Evolutionary conservation across 1,140 invertebrate genomes (phyloP), one percentile per base, ranked within the genome.

Genomic region (Drosophila pruinosa): DNA sequence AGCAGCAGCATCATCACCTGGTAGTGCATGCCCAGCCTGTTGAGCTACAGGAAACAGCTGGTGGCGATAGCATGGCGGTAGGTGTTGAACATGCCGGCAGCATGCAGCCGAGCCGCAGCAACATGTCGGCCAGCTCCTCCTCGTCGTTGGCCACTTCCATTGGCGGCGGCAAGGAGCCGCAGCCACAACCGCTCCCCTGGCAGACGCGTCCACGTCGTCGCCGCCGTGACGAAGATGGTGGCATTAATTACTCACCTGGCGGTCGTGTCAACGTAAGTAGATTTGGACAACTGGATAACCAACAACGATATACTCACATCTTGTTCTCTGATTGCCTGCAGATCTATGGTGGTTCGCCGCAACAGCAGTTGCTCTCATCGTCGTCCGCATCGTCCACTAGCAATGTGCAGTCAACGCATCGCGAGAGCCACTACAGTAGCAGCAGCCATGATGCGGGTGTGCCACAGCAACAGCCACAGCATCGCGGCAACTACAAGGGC

Each of bases 401-500:
- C 59, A 89, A 80, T 38, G 75, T 75, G 14, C 78, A 73, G 24
- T 58, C 50, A 34, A 26, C 74, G 31, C 78, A 88, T 82, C 81
- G 88, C 22, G 72, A 78, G 36, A 81, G 50, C 34, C 82, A 86
- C 8, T 85, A 79, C 38, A 72, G n/a, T 10, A 31, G 28, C 28
- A 34, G 63, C 34, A 56, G 41, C 22, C 72, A 81, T 57, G 85
- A 72, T 67, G 79, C 67, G 47, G 19, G 24, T 21, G 65, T 77
- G 58, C 41, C 70, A 50, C 68, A 75, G 47, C 78, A 71, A 14
- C 85, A 75, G 47, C 78, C 72, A 14, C 85, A 89, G 36, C 85
- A 90, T 73, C 89, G 89, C 47, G 89, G 89, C 39, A 90, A 90
- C 31, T 90, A 90, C 50, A 90, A 90, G 74, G 85, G 85, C 45